phyloP scores from a whole-genome alignment of 2,797 vertebrate genomes.

The Chromis chromis region DNA sequence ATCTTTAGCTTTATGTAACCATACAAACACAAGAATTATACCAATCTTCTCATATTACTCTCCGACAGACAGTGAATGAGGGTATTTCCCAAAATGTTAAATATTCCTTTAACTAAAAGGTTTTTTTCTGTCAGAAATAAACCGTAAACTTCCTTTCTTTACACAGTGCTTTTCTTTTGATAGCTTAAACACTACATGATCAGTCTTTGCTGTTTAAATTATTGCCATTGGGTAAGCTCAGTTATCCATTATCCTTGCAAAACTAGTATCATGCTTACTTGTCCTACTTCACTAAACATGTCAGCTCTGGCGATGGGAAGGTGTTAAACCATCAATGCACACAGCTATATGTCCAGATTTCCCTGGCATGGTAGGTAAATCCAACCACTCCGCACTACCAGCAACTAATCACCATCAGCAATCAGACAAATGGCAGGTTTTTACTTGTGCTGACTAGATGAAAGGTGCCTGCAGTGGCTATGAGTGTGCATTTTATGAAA shows the following conservation, averaged over 20 bases:
- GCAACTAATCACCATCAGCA: not conserved
- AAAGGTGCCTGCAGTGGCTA: not conserved
- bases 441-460: not conserved
- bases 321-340: not conserved
- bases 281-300: not conserved
- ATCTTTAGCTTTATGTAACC: too few species aligned
- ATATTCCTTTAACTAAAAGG: too few species aligned
- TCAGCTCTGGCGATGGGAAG: not conserved
- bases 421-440: not conserved
- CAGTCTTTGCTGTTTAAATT: conserved; percentile 15
- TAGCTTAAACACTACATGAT: conserved; percentile 1
- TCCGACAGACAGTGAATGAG: too few species aligned
- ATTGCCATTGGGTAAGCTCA: not conserved
- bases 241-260: not conserved
- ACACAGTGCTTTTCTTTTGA: conserved; percentile 15
- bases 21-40: too few species aligned
- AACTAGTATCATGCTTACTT: not conserved
- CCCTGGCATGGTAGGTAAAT: not conserved
- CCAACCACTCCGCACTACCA: not conserved
- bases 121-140: not conserved
- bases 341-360: too few species aligned
- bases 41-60: too few species aligned
- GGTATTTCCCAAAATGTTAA: too few species aligned
- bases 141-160: not conserved
- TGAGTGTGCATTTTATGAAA: not conserved